Evolutionary conservation across 2,113 vertebrate genomes (phyloP).

Genomic region (Mustelus asterias): DNA sequence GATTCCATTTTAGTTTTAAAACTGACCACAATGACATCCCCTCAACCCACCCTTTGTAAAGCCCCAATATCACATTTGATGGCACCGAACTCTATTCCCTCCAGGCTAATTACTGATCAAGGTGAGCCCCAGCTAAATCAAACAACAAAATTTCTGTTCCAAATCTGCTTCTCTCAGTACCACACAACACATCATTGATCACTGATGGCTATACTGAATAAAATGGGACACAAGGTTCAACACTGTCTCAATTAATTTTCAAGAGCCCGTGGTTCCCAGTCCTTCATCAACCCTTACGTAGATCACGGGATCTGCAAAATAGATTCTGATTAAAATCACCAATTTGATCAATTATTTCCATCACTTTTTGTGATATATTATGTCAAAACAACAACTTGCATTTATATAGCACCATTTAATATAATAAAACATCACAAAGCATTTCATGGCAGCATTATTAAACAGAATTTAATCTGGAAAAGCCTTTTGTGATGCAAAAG

Average conservation of each 20-base stretch:
- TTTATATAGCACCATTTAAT: not conserved
- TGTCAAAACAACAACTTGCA: not conserved
- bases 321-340: not conserved
- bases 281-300: not conserved
- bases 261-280: not conserved
- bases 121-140: not conserved
- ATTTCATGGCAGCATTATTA: not conserved
- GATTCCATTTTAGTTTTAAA: not conserved
- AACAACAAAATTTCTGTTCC: not conserved
- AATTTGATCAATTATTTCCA: not conserved
- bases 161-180: not conserved
- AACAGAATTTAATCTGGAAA: not conserved
- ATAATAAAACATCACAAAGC: not conserved
- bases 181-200: not conserved
- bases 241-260: not conserved
- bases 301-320: not conserved
- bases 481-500: not conserved
- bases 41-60: not conserved
- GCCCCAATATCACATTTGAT: not conserved
- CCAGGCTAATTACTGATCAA: not conserved
- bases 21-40: not conserved
- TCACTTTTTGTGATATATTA: not conserved
- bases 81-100: not conserved
- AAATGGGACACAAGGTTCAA: not conserved
- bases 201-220: not conserved